Evolutionary conservation across 2,888 invertebrate species (phyloP).

Genomic region (Leptopterna dolabrata): DNA sequence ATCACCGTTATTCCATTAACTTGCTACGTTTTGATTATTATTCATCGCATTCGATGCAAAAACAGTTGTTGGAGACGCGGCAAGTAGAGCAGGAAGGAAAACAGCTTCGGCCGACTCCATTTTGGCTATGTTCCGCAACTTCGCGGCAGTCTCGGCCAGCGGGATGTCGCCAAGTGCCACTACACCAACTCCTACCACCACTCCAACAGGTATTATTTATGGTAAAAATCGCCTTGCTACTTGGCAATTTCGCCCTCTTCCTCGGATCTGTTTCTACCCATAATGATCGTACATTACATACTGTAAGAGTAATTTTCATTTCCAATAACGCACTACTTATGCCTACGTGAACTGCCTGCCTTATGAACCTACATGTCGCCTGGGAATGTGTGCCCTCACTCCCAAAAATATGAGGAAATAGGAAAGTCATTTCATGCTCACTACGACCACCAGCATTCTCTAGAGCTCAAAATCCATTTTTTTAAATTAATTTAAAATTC

Average conservation of each 20-base stretch:
- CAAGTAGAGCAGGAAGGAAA: conserved; percentile 53
- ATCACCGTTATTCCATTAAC: not conserved
- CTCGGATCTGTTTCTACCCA: not conserved
- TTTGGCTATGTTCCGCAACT: conserved; percentile 81
- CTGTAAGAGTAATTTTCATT: too few relatives aligned
- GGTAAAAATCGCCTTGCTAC: not conserved
- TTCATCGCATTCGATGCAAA: not conserved
- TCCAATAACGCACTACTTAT: too few relatives aligned
- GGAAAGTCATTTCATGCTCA: too few relatives aligned
- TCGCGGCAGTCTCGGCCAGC: conserved; percentile 71
- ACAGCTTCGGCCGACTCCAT: conserved; percentile 76
- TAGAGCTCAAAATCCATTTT: too few relatives aligned
- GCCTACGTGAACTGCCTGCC: too few relatives aligned
- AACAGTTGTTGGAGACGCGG: conserved; percentile 1
- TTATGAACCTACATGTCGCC: too few relatives aligned
- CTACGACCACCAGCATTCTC: too few relatives aligned
- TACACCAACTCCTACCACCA: conserved; percentile 77
- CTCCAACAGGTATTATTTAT: conserved; percentile 70
- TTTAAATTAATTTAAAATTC: too few relatives aligned
- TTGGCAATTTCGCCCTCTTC: not conserved
- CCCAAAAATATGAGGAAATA: too few relatives aligned
- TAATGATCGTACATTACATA: too few relatives aligned
- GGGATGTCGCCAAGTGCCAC: conserved; percentile 74
- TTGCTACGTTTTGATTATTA: not conserved
- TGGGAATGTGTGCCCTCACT: too few relatives aligned